Base-by-base conservation (phyloP, 2,797 vertebrate species). In the Bradypus variegatus region DNA sequence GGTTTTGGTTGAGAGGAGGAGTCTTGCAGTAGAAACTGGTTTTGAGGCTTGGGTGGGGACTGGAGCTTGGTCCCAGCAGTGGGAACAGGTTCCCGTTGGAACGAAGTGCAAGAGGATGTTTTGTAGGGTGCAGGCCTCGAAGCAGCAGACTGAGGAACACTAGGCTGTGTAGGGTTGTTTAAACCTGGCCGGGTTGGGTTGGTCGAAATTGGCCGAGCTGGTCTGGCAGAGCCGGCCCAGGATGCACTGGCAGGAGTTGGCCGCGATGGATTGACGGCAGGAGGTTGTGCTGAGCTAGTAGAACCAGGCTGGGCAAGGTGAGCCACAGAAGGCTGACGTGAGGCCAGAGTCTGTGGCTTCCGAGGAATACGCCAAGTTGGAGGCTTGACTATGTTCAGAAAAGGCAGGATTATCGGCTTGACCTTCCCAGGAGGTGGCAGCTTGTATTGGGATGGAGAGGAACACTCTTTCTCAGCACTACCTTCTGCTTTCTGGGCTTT, bases 391-490 rank as follows among this genome's bases (percentile, higher is more conserved):
- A 41, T 2, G 15, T 13, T 83, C 1, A 10, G 85, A 79, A 96
- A 94, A 65, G 70, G 82, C 82, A 96, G 50, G 83, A 82, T 85
- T 27, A 92, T 18, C 90, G 94, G 88, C 65, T 83, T 96, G 78
- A 94, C 92, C 85, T 92, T 93, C 38, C 94, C 92, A 58, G 92
- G 92, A 12, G 88, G 72, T 67, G 94, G 95, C 25, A 89, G 50
- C 65, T 95, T 55, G 13, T 70, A 8, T 16, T 73, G 65, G 10
- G 70, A 70, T 36, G 83, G 64, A 90, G 94, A 65, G 14, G 45
- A 23, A 38, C 38, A 64, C n/a, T 73, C 18, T 45, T 45, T 45
- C 41, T 45, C 41, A 45, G 41, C 41, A 45, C 41, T 45, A 8
- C 41, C 41, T 45, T 83, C 65, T 50, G 2, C 12, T 65, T 89